Evolutionary conservation across 2,797 vertebrate species (phyloP), one percentile per base, ranked within the genome.

Genomic region (Thamnophis elegans): DNA sequence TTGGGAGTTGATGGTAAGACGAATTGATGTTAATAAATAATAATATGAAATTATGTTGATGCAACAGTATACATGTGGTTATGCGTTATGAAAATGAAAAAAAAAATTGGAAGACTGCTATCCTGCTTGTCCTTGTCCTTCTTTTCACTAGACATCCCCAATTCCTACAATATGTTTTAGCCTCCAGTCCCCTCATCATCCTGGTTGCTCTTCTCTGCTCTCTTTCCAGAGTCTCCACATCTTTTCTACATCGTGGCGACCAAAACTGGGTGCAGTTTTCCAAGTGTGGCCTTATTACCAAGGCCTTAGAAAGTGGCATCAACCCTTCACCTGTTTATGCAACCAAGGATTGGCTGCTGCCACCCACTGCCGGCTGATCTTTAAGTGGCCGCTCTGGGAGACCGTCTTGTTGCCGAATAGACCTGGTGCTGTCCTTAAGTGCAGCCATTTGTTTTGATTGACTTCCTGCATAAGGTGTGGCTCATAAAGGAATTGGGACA

Each of bases 341-440:
- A 68, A 68, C n/a, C 65, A 32, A 68, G n/a, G 65, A 18, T 32
- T 18, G n/a, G 65, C 65, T 32, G 65, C 14, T 3, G n/a, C n/a
- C 14, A 0, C n/a, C 0, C n/a, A 7, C n/a, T 0, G 65, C 13
- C 16, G 28, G 65, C n/a, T 32, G n/a, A 16, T 18, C 2, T 32
- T 18, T 7, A 16, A 32, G 14, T 16, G 6, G 16, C 8, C 14
- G 2, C 14, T 7, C n/a, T 16, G n/a, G 65, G n/a, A 32, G 65
- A 18, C 28, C 6, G 0, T 22, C 68, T 20, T 10, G 18, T 78
- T 10, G 8, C 32, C 68, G 36, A 42, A 42, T 9, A 9, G 68
- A 78, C 16, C 36, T 1, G 1, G 3, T 36, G 68, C 32, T 0
- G 3, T 78, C 32, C 32, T 78, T 78, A 42, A 42, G 42, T 8